Evolutionary conservation across 2,797 vertebrate species (phyloP).

Genomic region (Gymnopithys bicolor): DNA sequence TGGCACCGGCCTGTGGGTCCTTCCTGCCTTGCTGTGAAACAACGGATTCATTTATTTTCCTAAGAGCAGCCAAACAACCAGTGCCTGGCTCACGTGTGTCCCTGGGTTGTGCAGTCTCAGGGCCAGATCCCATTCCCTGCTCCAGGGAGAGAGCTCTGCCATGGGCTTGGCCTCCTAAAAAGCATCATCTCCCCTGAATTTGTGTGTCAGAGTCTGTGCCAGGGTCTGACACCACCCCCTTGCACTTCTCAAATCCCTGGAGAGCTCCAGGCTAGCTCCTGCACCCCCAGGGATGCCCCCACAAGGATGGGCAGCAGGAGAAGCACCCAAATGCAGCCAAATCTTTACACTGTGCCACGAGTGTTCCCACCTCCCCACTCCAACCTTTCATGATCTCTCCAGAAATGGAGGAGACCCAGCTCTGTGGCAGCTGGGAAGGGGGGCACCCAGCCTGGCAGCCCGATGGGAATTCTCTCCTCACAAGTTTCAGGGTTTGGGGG

Average conservation of each 20-base stretch:
- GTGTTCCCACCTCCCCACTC: neutral
- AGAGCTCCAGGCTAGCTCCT: neutral
- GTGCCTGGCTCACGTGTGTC: neutral
- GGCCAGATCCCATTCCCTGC: neutral
- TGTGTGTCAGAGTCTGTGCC: fast-evolving
- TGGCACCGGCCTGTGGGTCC: neutral
- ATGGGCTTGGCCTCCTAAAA: neutral
- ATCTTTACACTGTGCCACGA: fast-evolving
- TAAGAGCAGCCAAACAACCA: neutral
- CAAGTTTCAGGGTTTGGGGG: neutral
- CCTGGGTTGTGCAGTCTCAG: fast-evolving
- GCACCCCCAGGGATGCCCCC: neutral
- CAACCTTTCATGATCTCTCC: neutral
- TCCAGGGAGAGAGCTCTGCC: neutral
- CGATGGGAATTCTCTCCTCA: too few species aligned
- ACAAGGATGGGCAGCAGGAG: fast-evolving
- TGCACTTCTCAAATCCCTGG: neutral
- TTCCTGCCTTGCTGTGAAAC: neutral
- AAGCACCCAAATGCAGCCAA: neutral
- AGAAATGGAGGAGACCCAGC: neutral
- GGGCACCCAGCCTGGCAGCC: neutral
- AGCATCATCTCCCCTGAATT: neutral
- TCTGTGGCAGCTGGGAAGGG: fast-evolving
- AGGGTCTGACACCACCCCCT: neutral
- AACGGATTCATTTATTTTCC: neutral